A percentile compares a stretch with the other conserved stretches of the same genome.
phyloP scores from a whole-genome alignment of 1,140 invertebrate species.

The Trichonephila clavipes region DNA sequence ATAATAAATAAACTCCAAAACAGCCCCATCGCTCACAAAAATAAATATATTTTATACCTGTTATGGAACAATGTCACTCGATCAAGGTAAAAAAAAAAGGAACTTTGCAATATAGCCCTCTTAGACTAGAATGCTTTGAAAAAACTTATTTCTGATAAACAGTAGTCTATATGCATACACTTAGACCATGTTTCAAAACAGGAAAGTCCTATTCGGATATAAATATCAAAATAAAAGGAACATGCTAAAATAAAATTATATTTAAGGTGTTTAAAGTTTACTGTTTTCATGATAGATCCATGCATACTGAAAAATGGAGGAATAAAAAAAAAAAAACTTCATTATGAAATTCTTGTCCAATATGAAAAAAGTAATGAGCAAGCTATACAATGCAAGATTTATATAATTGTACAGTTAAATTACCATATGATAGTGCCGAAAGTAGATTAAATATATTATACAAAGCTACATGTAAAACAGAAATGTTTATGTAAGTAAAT shows the following conservation, averaged over 20 bases:
- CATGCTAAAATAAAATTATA: background rate
- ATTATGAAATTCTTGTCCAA: background rate
- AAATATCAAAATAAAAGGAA: background rate
- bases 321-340: no score
- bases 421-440: background rate
- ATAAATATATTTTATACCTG: background rate
- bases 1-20: conserved; percentile 25
- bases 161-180: no score
- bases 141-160: no score
- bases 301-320: background rate
- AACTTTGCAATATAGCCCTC: background rate
- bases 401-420: background rate
- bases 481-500: no score
- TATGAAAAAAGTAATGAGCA: background rate
- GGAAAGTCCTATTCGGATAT: background rate
- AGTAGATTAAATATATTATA: background rate
- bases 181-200: no score
- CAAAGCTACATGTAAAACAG: background rate
- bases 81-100: background rate
- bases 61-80: background rate
- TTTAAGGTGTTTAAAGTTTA: no score
- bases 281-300: background rate
- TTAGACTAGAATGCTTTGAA: conserved; percentile 12
- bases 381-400: background rate
- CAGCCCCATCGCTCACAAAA: background rate